Evolutionary conservation across 2,888 invertebrate genomes (phyloP).

Genomic region (Agrotis segetum): DNA sequence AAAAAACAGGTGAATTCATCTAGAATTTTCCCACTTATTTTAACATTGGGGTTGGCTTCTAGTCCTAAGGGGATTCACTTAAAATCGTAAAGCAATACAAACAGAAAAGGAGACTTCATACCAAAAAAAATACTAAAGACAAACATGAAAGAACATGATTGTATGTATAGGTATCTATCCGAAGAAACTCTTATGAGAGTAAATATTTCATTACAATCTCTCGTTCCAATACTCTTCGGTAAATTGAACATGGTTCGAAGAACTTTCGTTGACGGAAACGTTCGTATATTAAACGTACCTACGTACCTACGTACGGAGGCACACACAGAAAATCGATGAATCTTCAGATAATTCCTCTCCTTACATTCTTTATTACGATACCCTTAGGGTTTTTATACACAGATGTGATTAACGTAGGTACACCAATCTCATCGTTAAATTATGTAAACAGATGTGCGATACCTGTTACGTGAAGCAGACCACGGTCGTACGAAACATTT

Average conservation of each 20-base stretch:
- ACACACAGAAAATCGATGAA: slow-evolving; percentile 27
- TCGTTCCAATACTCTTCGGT: slow-evolving; percentile 37
- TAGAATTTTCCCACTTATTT: too few species aligned
- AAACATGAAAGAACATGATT: slow-evolving; percentile 22
- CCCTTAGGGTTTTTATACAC: slow-evolving; percentile 7
- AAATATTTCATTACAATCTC: slow-evolving; percentile 51
- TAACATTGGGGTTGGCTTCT: neutral
- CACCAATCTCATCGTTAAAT: slow-evolving; percentile 4
- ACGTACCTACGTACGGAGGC: neutral
- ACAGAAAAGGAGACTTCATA: neutral
- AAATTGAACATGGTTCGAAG: slow-evolving; percentile 31
- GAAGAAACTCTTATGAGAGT: slow-evolving; percentile 24
- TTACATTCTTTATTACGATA: slow-evolving; percentile 25
- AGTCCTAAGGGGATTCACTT: neutral
- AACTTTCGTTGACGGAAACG: slow-evolving; percentile 30
- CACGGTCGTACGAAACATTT: neutral
- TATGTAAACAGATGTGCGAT: neutral
- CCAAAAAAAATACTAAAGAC: neutral
- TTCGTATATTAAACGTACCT: slow-evolving; percentile 19
- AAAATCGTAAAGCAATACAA: neutral
- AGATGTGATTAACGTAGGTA: neutral
- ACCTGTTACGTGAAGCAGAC: slow-evolving; percentile 1
- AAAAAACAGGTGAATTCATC: too few species aligned
- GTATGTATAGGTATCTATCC: neutral
- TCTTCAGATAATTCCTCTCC: slow-evolving; percentile 32